Base-by-base conservation (phyloP, 1,140 invertebrate genomes). In the Heliconius hewitsoni region DNA sequence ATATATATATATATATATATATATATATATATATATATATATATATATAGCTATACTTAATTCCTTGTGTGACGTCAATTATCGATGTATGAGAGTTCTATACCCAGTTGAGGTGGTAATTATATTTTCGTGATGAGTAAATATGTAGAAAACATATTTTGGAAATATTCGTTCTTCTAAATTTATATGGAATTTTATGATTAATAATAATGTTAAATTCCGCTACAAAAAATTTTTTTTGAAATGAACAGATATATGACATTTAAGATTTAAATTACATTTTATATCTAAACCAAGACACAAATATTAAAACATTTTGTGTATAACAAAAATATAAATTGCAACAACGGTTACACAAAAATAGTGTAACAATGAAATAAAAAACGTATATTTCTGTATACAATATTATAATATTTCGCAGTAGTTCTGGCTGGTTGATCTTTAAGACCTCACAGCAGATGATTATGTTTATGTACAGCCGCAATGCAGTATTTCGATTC, bases 401-500 rank as follows among this genome's bases (percentile, higher is more conserved):
- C 60, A 66, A 66, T 57, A 66, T 66, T 30, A 66, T 66, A 66
- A 30, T 66, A 27, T 66, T 30, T 16, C 13, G 13, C 13, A 30
- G 60, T 30, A 30, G n/a, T 11, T 66, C 60, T 16, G 23, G 60
- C 23, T 30, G 60, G 60, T 66, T 66, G 60, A 30, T 66, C 60
- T 66, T 66, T 66, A 66, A 66, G 60, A 66, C 60, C 23, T 66
- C 60, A 57, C 9, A 66, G 60, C 60, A 66, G 60, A 66, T 60
- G 55, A 60, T 23, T 66, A 37, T 74, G 74, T 34, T 75, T 57
- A 37, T 27, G 57, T 18, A n/a, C 13, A 71, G 18, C 76, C 76
- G 76, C 76, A 77, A 34, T 77, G 76, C 76, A 77, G 76, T 77
- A 77, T 72, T 77, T 55, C 60, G 60, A 66, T 66, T 66, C 60